A percentile compares a stretch with the other conserved stretches of the same genome.
Conservation (phyloP, 2,113 vertebrate genomes). For the Opisthocomus hoazin region DNA sequence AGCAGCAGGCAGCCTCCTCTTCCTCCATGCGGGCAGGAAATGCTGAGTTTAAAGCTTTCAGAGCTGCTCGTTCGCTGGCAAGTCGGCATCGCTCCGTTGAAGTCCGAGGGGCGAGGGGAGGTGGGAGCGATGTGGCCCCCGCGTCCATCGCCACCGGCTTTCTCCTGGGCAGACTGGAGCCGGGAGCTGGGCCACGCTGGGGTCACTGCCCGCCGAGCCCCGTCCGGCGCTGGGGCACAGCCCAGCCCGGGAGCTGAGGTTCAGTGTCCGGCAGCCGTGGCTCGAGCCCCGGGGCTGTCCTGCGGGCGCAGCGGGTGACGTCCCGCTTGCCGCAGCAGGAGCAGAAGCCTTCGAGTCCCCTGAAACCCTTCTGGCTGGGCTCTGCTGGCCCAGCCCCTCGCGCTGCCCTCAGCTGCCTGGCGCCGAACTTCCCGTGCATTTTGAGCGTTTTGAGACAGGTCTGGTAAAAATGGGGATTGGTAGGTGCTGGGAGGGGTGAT, state of each 20-base stretch:
- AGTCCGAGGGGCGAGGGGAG: not conserved
- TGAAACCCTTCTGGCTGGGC: accelerated
- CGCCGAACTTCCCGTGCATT: accelerated
- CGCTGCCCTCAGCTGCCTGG: accelerated
- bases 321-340: not conserved
- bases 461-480: not conserved
- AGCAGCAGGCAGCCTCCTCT: not conserved
- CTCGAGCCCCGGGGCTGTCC: not conserved
- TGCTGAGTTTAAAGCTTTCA: not conserved
- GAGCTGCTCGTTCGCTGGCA: not conserved
- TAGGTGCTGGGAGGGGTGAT: not conserved
- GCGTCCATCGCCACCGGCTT: not conserved
- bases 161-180: not conserved
- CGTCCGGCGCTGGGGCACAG: accelerated
- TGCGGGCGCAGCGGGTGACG: not conserved
- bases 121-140: not conserved
- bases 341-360: not conserved
- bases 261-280: too few relatives aligned
- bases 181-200: not conserved
- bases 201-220: too few relatives aligned
- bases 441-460: not conserved
- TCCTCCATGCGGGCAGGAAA: not conserved
- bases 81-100: not conserved
- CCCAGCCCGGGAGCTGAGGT: too few relatives aligned
- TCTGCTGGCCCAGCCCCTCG: not conserved